Percentiles rank a stretch among this genome's conserved stretches.
Evolutionary conservation across 2,113 vertebrate genomes (phyloP).

Genomic region (Prionailurus viverrinus): DNA sequence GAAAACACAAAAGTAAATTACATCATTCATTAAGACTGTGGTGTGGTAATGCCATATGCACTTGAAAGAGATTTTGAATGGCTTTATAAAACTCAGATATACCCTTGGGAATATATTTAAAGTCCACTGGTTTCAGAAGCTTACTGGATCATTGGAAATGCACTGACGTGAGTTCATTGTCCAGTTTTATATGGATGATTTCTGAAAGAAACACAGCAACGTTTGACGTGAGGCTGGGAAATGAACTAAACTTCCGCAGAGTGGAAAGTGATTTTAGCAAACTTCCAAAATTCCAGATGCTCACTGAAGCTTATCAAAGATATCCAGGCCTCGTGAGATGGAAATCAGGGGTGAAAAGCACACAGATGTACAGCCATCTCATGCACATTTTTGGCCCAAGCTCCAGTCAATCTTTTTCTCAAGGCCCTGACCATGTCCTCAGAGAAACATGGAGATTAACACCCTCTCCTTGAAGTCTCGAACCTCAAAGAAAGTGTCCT

Average conservation of each 20-base stretch:
- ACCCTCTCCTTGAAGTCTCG: background rate
- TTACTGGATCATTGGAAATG: background rate
- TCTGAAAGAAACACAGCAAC: background rate
- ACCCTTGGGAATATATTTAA: background rate
- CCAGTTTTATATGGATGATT: background rate
- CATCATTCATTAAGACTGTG: background rate
- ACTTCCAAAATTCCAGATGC: conserved; percentile 64
- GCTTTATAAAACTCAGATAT: background rate
- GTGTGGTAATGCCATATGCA: background rate
- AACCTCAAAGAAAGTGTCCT: background rate
- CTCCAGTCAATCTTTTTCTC: background rate
- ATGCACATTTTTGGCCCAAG: background rate
- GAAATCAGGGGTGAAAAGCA: background rate
- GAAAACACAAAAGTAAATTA: background rate
- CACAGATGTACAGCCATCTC: too few relatives aligned
- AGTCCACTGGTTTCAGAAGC: background rate
- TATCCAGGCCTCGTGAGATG: rapidly evolving
- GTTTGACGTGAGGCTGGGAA: background rate
- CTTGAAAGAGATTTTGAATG: background rate
- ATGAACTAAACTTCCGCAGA: background rate
- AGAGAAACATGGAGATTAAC: background rate
- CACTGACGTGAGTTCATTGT: background rate
- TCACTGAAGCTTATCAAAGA: background rate
- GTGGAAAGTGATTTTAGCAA: conserved; percentile 40
- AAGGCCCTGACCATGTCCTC: background rate